Evolutionary conservation across 2,888 invertebrate species (phyloP).

Genomic region (Anthrax anthrax): DNA sequence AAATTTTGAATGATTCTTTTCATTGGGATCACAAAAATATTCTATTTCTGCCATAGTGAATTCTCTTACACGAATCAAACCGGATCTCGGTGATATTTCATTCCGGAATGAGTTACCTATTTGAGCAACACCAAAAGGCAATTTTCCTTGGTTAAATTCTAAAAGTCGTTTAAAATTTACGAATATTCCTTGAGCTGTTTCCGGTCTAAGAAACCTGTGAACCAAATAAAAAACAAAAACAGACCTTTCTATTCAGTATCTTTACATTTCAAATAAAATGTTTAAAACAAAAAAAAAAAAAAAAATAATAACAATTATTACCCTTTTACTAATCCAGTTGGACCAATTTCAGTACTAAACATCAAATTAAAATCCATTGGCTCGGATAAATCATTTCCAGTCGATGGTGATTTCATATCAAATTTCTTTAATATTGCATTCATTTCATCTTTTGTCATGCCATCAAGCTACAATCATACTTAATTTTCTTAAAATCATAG

Average conservation of each 20-base stretch:
- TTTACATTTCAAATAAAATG: background rate
- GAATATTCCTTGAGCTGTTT: constrained; percentile 99
- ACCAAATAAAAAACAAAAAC: constrained; percentile 3
- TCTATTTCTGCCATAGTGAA: constrained; percentile 99
- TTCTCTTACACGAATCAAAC: constrained; percentile 87
- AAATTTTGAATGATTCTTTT: constrained; percentile 87
- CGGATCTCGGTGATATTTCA: constrained; percentile 97
- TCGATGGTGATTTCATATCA: constrained; percentile 87
- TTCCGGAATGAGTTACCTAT: constrained; percentile 98
- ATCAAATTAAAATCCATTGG: constrained; percentile 98
- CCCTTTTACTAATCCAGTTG: constrained; percentile 86
- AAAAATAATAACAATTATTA: constrained; percentile 28
- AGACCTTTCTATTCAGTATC: background rate
- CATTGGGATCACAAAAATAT: constrained; percentile 89
- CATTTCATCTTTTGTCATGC: constrained; percentile 85
- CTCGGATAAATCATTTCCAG: constrained; percentile 86
- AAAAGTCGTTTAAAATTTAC: constrained; percentile 96
- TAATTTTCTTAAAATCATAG: too few species aligned
- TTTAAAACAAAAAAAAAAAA: background rate
- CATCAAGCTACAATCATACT: constrained; percentile 56
- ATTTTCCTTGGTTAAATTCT: constrained; percentile 89
- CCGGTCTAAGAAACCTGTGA: constrained; percentile 75
- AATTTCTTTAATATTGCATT: constrained; percentile 68
- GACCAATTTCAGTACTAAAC: constrained; percentile 97
- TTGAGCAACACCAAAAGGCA: constrained; percentile 98